Conservation (phyloP, 2,888 invertebrate species). For the Hirtodrosophila cameraria region DNA sequence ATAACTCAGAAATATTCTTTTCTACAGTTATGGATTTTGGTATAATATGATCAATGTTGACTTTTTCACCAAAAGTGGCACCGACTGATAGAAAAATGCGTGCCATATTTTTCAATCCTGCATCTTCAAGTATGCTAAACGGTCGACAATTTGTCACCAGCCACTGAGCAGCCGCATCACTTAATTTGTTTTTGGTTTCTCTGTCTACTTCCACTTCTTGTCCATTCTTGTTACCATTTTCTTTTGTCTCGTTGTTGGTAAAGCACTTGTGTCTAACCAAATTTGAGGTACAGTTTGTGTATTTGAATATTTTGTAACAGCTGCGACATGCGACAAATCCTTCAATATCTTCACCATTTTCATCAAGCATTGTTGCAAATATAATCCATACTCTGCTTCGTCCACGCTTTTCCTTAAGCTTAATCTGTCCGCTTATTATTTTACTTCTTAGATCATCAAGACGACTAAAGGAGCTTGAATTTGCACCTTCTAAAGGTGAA, state of each 20-base stretch:
- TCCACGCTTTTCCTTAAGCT: slow-evolving; percentile 8
- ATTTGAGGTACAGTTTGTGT: slow-evolving; percentile 4
- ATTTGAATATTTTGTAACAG: slow-evolving; percentile 8
- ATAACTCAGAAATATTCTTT: not conserved
- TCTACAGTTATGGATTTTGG: not conserved
- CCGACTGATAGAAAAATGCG: slow-evolving; percentile 9
- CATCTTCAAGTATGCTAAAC: slow-evolving; percentile 1
- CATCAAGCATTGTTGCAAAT: slow-evolving; percentile 9
- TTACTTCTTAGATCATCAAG: slow-evolving; percentile 1
- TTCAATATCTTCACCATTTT: slow-evolving; percentile 10
- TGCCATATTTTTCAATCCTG: not conserved
- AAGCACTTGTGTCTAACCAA: slow-evolving; percentile 19
- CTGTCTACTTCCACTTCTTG: slow-evolving; percentile 9
- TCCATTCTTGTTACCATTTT: not conserved
- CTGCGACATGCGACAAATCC: slow-evolving; percentile 9
- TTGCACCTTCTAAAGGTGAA: slow-evolving; percentile 4
- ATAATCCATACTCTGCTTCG: slow-evolving; percentile 9
- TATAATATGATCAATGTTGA: not conserved
- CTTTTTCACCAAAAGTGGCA: slow-evolving; percentile 11
- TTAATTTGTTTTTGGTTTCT: slow-evolving; percentile 6
- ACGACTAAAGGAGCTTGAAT: not conserved
- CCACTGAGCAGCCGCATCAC: slow-evolving; percentile 5
- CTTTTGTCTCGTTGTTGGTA: slow-evolving; percentile 2
- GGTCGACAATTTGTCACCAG: slow-evolving; percentile 8
- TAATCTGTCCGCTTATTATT: slow-evolving; percentile 16